phyloP scores from a whole-genome alignment of 2,888 invertebrate species.

The Diaprepes abbreviatus region DNA sequence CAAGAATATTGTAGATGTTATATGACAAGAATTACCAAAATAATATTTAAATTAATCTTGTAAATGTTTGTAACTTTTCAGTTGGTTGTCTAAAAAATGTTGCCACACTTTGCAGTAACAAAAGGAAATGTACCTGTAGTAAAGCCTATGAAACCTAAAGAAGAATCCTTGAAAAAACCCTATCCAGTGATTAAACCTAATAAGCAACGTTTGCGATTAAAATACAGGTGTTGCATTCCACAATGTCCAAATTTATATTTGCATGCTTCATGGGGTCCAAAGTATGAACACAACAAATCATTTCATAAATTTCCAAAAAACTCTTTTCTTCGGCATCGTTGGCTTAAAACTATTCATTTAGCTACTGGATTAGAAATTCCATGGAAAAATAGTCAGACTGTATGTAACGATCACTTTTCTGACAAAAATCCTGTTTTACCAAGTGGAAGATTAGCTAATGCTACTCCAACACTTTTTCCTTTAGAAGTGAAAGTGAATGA shows the following conservation, averaged over 20 bases:
- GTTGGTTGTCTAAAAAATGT: too few relatives aligned
- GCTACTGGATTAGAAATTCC: neutral
- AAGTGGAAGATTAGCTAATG: neutral
- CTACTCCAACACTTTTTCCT: neutral
- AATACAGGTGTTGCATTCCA: too few relatives aligned
- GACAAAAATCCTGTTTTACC: too few relatives aligned
- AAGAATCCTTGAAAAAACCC: neutral
- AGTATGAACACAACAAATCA: neutral
- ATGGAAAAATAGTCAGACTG: neutral
- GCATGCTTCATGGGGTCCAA: neutral
- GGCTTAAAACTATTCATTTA: neutral
- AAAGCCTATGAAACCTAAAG: too few relatives aligned
- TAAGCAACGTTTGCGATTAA: too few relatives aligned
- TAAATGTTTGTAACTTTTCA: too few relatives aligned
- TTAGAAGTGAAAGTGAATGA: neutral
- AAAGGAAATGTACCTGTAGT: too few relatives aligned
- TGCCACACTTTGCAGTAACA: too few relatives aligned
- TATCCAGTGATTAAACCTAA: too few relatives aligned
- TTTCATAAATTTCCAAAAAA: neutral
- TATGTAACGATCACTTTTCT: conserved; percentile 1
- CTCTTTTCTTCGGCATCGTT: neutral
- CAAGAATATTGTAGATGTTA: too few relatives aligned
- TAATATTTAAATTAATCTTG: too few relatives aligned
- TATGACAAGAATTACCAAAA: too few relatives aligned
- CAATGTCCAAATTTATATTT: neutral